Evolutionary conservation across 1,140 invertebrate genomes (phyloP), one percentile per base, ranked within the genome.

Genomic region (Cardiocondyla obscurior): DNA sequence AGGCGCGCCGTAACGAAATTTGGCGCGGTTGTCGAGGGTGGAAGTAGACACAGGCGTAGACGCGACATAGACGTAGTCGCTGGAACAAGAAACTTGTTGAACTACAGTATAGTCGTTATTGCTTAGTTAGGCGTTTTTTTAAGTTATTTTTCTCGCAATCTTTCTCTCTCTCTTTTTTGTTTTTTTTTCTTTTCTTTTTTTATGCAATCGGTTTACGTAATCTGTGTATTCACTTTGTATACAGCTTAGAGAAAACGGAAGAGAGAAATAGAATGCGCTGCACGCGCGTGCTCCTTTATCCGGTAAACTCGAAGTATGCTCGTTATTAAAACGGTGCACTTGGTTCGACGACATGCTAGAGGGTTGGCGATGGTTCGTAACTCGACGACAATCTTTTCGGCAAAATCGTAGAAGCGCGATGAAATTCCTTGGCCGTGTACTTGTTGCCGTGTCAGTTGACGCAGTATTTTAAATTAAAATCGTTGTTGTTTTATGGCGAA

Each of bases 391-490:
- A 77, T 77, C 60, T 67, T 67, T 67, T 77, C 30, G 81, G 14
- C 42, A 67, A 84, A 64, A 83, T 53, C 55, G 10, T 82, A 19
- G 46, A 10, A 30, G n/a, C 49, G 33, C 33, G 36, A 25, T 22
- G 55, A 58, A 67, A 74, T 67, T 76, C n/a, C n/a, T 42, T 42
- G 25, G 36, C n/a, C 44, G 25, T 36, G 53, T 55, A 28, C 3
- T 60, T 19, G 64, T 46, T 19, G 16, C 42, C 44, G 33, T 49
- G 19, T 22, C 22, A 39, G 60, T 46, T 55, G 58, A 51, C 22
- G 49, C 33, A 39, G 74, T 79, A 64, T 79, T 79, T 69, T 42
- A 67, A 79, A 79, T 79, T 67, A 79, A 79, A 79, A 69, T 79
- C 36, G 74, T 53, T 33, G 74, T 22, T 39, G 62, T 69, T 79